A percentile compares a stretch with the other conserved stretches of the same genome.
Conservation (phyloP, 2,113 vertebrate genomes). For the Microcebus murinus region DNA sequence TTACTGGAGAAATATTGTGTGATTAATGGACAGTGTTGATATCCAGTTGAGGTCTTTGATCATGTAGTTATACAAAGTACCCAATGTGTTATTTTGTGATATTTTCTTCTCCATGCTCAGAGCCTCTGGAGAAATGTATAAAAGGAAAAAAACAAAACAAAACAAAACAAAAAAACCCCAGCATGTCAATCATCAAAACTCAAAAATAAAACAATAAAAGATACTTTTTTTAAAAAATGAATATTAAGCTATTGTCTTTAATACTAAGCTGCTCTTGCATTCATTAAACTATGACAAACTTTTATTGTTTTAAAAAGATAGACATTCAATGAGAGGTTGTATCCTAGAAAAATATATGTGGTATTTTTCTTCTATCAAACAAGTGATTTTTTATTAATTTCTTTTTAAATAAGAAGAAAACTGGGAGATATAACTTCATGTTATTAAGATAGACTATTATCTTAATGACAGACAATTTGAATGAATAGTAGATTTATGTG, state of each 20-base stretch:
- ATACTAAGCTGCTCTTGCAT: neutral
- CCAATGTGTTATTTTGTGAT: neutral
- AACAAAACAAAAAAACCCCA: neutral
- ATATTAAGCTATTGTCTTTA: neutral
- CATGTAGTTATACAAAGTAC: neutral
- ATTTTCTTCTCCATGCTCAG: neutral
- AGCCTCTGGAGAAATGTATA: neutral
- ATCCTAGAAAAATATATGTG: neutral
- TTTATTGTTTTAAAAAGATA: neutral
- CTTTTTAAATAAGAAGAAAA: neutral
- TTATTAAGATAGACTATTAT: neutral
- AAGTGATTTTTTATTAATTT: neutral
- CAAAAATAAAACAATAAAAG: neutral
- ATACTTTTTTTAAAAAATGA: neutral
- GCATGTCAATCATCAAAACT: neutral
- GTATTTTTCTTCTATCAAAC: neutral
- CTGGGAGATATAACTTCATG: neutral
- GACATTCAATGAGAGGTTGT: neutral
- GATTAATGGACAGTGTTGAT: neutral
- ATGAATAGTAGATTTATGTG: neutral
- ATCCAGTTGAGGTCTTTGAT: neutral
- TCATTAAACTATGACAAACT: neutral
- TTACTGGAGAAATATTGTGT: neutral
- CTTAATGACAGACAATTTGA: neutral
- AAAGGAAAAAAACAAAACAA: neutral